phyloP scores from a whole-genome alignment of 1,140 invertebrate genomes.

The Drosophila ananassae region DNA sequence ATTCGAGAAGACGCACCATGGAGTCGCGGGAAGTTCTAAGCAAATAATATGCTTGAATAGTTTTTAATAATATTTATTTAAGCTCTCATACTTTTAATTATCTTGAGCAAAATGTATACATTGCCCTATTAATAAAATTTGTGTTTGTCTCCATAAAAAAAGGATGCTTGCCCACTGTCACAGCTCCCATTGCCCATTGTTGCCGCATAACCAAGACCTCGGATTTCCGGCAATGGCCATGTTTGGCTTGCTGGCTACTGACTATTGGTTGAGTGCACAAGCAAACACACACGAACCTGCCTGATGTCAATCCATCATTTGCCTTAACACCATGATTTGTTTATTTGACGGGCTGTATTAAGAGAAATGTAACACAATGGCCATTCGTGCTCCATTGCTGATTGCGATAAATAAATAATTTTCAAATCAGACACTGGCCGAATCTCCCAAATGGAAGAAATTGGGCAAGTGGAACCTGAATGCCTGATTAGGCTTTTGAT shows the following conservation, averaged over 20 bases:
- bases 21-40: background rate
- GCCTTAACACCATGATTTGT: conserved; percentile 69
- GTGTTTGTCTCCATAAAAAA: no score
- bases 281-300: conserved; percentile 7
- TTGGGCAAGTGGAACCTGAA: conserved; percentile 16
- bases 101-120: no score
- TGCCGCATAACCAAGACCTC: conserved; percentile 47
- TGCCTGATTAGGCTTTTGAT: conserved; percentile 36
- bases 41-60: background rate
- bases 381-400: conserved; percentile 37
- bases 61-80: background rate
- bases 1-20: conserved; percentile 20
- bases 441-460: conserved; percentile 31
- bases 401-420: conserved; percentile 77
- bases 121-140: no score
- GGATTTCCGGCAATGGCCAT: conserved; percentile 53
- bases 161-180: conserved; percentile 31
- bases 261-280: conserved; percentile 47
- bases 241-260: conserved; percentile 48
- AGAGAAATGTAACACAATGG: conserved; percentile 57
- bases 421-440: conserved; percentile 70
- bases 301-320: conserved; percentile 76
- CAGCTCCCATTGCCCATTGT: conserved; percentile 39
- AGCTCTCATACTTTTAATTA: no score
- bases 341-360: conserved; percentile 67